phyloP scores from a whole-genome alignment of 2,113 vertebrate species.

The Rhynchomys soricoides region DNA sequence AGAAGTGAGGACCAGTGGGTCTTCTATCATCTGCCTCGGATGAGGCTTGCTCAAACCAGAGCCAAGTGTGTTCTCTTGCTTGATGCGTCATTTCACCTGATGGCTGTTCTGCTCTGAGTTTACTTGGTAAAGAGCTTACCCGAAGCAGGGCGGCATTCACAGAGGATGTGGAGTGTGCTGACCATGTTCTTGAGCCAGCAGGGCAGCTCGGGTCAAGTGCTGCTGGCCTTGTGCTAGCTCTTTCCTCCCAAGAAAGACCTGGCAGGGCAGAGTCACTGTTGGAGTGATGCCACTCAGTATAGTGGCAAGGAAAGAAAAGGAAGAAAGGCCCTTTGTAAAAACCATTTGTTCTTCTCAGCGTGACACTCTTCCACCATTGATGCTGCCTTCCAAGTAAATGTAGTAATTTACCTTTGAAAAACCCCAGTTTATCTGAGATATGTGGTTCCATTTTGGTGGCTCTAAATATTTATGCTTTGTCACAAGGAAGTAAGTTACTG shows the following conservation, averaged over 20 bases:
- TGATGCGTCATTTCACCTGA: background rate
- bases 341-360: background rate
- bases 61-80: background rate
- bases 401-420: constrained; percentile 52
- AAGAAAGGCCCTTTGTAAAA: background rate
- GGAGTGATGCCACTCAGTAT: background rate
- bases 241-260: background rate
- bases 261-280: background rate
- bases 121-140: background rate
- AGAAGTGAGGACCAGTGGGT: background rate
- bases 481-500: constrained; percentile 66
- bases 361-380: background rate
- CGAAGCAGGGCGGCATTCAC: background rate
- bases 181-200: background rate
- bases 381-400: background rate
- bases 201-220: too few species aligned
- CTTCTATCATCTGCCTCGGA: background rate
- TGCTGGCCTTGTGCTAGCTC: background rate
- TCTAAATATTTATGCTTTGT: constrained; percentile 60
- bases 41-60: background rate
- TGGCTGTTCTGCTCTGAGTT: background rate
- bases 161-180: background rate
- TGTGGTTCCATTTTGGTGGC: constrained; percentile 14
- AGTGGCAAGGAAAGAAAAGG: background rate
- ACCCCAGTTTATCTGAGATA: constrained; percentile 43